Percentiles rank a stretch among this genome's conserved stretches.
Evolutionary conservation across 2,113 vertebrate genomes (phyloP).

Genomic region (Chascanopsetta lugubris): DNA sequence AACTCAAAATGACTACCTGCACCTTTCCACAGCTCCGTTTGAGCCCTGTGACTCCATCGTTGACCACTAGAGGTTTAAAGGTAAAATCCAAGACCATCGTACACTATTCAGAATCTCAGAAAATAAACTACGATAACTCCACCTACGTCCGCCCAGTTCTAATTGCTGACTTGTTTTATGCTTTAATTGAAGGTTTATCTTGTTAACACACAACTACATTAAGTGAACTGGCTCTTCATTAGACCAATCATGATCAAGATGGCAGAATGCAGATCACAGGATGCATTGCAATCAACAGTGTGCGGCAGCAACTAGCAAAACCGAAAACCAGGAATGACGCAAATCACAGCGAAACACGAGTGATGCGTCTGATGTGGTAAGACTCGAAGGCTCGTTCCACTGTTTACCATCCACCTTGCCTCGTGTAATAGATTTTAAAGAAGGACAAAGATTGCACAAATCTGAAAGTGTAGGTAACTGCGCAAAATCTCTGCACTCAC

Average conservation of each 20-base stretch:
- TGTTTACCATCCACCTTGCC: neutral
- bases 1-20: neutral
- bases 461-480: conserved; percentile 1
- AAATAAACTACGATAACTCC: neutral
- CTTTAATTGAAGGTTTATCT: neutral
- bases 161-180: too few species aligned
- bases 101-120: neutral
- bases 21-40: conserved; percentile 5
- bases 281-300: neutral
- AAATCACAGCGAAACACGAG: neutral
- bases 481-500: neutral
- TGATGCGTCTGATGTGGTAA: neutral
- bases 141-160: too few species aligned
- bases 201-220: too few species aligned
- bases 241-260: neutral
- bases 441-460: conserved; percentile 3
- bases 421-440: neutral
- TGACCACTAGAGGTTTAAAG: neutral
- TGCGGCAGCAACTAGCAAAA: neutral
- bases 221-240: too few species aligned
- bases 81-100: neutral
- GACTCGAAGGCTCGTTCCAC: neutral
- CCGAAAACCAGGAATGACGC: neutral
- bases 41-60: conserved; percentile 16
- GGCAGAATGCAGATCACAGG: neutral